A percentile compares a stretch with the other conserved stretches of the same genome.
Evolutionary conservation across 2,888 invertebrate genomes (phyloP).

Genomic region (Mythimna loreyi): DNA sequence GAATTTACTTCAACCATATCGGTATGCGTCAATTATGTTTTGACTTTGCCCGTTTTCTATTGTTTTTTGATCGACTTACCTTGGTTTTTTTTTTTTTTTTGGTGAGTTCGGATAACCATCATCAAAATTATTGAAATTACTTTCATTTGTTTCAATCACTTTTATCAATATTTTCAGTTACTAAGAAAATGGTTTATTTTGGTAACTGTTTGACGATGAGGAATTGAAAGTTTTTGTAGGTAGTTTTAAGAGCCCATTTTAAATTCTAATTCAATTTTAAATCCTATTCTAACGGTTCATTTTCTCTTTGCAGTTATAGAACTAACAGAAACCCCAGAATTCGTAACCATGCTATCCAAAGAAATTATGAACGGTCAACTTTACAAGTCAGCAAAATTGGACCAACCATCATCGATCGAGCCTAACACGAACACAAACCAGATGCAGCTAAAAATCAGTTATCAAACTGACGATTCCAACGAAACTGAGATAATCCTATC

Average conservation of each 20-base stretch:
- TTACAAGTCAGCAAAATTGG: constrained; percentile 81
- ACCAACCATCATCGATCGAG: constrained; percentile 67
- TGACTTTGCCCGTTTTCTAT: neutral
- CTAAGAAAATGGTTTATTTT: neutral
- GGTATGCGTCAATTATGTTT: constrained; percentile 10
- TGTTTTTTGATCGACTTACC: neutral
- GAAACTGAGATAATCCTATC: constrained; percentile 84
- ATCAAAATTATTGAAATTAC: neutral
- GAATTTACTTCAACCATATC: too few relatives aligned
- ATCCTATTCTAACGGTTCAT: constrained; percentile 4
- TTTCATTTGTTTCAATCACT: neutral
- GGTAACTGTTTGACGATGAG: neutral
- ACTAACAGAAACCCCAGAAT: constrained; percentile 89
- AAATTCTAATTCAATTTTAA: too few relatives aligned
- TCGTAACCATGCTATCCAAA: constrained; percentile 87
- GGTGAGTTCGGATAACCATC: neutral
- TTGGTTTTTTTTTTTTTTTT: too few relatives aligned
- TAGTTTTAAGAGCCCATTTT: neutral
- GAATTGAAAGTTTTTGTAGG: neutral
- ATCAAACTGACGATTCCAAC: constrained; percentile 77
- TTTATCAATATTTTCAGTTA: neutral
- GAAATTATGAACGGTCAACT: constrained; percentile 91
- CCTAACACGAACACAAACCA: constrained; percentile 69
- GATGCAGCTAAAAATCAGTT: constrained; percentile 84
- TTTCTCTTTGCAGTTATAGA: constrained; percentile 91